A percentile compares a stretch with the other conserved stretches of the same genome.
Conservation (phyloP, 2,113 vertebrate genomes). For the Paracanthobrama guichenoti region DNA sequence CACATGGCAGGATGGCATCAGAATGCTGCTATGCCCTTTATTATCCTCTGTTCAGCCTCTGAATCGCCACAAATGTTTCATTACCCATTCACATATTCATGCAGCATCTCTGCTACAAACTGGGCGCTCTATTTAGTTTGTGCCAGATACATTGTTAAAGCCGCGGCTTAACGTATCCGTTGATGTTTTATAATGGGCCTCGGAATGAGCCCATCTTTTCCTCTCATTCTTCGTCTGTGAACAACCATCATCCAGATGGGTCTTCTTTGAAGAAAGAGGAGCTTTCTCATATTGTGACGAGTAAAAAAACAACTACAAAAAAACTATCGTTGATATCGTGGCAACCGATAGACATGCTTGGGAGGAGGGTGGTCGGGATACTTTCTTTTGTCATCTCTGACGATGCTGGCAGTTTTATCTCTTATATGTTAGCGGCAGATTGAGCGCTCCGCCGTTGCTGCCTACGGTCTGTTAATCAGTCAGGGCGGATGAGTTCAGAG, state of each 20-base stretch:
- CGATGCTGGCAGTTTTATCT: conserved; percentile 33
- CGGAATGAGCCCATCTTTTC: conserved; percentile 40
- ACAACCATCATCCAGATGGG: conserved; percentile 54
- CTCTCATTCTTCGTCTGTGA: conserved; percentile 34
- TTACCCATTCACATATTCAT: conserved; percentile 53
- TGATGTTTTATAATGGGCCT: conserved; percentile 41
- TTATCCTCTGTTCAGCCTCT: conserved; percentile 42
- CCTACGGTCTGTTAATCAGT: conserved; percentile 56
- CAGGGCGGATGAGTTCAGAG: conserved; percentile 53
- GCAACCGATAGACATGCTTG: neutral
- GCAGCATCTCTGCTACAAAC: conserved; percentile 45
- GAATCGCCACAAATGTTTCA: conserved; percentile 58
- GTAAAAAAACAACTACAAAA: conserved; percentile 13
- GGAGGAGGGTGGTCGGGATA: neutral
- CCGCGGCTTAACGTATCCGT: conserved; percentile 39
- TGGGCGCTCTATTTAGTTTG: conserved; percentile 53
- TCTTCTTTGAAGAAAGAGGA: conserved; percentile 35
- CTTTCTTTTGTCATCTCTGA: conserved; percentile 37
- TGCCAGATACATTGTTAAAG: conserved; percentile 52
- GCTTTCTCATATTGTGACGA: conserved; percentile 30
- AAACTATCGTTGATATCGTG: neutral
- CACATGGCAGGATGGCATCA: conserved; percentile 52
- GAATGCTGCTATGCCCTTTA: conserved; percentile 41
- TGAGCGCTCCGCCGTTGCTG: conserved; percentile 32
- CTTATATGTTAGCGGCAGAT: conserved; percentile 31